phyloP scores from a whole-genome alignment of 2,113 vertebrate species.

The Haemorhous mexicanus region DNA sequence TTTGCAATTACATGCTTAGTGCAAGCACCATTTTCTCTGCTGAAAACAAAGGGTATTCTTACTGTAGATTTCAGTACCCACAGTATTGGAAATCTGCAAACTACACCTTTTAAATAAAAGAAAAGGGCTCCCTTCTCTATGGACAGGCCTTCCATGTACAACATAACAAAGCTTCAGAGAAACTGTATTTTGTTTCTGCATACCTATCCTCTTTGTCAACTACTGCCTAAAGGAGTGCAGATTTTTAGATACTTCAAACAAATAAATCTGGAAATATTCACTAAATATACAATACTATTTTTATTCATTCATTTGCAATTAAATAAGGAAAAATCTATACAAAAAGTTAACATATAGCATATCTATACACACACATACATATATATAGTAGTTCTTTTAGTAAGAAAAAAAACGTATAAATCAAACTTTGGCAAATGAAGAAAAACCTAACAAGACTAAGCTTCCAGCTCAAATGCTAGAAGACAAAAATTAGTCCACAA shows the following conservation, averaged over 20 bases:
- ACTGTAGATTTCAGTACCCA: background rate
- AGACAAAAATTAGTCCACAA: background rate
- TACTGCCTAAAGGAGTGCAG: background rate
- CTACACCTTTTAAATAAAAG: background rate
- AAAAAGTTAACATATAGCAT: background rate
- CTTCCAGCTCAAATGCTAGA: background rate
- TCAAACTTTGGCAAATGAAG: background rate
- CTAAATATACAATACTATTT: background rate
- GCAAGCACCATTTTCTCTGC: background rate
- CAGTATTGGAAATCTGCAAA: background rate
- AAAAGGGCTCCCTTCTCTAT: background rate
- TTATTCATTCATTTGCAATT: background rate
- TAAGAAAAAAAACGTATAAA: background rate
- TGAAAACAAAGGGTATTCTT: background rate
- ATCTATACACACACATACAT: fast-evolving
- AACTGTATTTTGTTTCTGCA: background rate
- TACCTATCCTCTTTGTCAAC: background rate
- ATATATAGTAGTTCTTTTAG: background rate
- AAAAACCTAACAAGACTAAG: background rate
- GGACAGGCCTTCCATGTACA: background rate
- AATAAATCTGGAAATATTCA: background rate
- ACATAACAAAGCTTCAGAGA: background rate
- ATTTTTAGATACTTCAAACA: background rate
- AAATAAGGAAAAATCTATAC: background rate
- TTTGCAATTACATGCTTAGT: background rate